Evolutionary conservation across 2,113 vertebrate genomes (phyloP).

Genomic region (Coptodon bakossiorum): DNA sequence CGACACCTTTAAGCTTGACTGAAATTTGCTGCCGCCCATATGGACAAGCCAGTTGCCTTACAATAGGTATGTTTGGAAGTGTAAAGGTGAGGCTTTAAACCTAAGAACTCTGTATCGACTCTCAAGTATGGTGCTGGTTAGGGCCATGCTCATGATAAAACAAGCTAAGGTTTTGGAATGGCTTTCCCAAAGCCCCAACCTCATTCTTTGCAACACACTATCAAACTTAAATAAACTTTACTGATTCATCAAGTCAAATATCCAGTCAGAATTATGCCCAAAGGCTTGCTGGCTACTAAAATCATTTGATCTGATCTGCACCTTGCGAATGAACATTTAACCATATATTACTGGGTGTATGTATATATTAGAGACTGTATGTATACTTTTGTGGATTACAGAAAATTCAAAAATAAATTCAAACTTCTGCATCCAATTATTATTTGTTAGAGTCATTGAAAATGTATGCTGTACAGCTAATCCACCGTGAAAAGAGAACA

Average conservation of each 20-base stretch:
- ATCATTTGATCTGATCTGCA: neutral
- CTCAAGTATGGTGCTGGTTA: neutral
- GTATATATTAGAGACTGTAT: neutral
- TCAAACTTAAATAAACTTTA: neutral
- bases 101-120: fast-evolving
- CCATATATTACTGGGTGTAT: neutral
- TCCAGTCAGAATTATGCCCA: neutral
- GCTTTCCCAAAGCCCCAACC: neutral
- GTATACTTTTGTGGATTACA: neutral
- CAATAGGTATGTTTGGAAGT: neutral
- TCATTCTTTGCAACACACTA: fast-evolving
- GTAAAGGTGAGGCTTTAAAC: neutral
- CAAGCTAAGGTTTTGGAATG: fast-evolving
- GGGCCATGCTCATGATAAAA: neutral
- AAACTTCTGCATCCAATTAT: fast-evolving
- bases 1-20: neutral
- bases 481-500: neutral
- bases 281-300: neutral
- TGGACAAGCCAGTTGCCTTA: neutral
- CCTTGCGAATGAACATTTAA: neutral
- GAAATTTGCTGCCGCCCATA: neutral
- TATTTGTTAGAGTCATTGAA: neutral
- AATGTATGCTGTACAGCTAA: neutral
- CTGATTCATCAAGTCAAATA: neutral
- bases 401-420: neutral